Evolutionary conservation across 2,113 vertebrate species (phyloP), one percentile per base, ranked within the genome.

Genomic region (Australoheros scitulus): DNA sequence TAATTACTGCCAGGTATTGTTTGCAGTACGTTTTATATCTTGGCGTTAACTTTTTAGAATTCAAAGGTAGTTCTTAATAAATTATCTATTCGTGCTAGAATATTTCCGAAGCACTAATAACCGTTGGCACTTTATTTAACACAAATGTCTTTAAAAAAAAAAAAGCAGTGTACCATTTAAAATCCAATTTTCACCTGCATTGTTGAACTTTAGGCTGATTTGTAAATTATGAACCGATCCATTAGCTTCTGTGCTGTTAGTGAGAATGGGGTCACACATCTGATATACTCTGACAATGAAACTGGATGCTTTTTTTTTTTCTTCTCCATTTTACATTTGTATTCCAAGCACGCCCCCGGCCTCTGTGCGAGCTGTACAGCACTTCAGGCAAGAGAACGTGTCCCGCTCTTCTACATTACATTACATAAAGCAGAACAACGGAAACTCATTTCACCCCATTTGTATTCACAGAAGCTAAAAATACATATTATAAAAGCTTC

Each of bases 391-490:
- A 79, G 22, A 85, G 81, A 83, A 78, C 83, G 76, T 82, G 89
- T 80, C 47, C 82, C 8, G 63, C 55, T 91, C 76, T 80, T 85
- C 81, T 79, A 84, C 81, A 82, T 89, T 89, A 79, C 65, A 26
- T 93, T 93, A 92, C 89, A 91, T 94, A 94, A 94, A 93, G 84
- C 76, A 4, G 43, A 82, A 64, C 80, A 22, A 60, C 32, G 76
- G 80, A 80, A 88, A 84, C 81, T 92, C 85, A 77, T 91, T 93
- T 92, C 77, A 58, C 76, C 86, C 87, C 88, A 84, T 93, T 92
- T 90, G 82, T 87, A 89, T 90, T 92, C 91, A 76, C 43, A 8
- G 47, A 20, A 9, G 83, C 88, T 93, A 94, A 92, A 93, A 94
- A 93, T 94, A 94, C 41, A 64, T 32, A 56, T 84, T 92, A 88